A percentile compares a stretch with the other conserved stretches of the same genome.
These are phyloP conservation scores for Saguinus imperator DNA, from an alignment of 2,113 vertebrate species.

Conservation along the genomic window DNA sequence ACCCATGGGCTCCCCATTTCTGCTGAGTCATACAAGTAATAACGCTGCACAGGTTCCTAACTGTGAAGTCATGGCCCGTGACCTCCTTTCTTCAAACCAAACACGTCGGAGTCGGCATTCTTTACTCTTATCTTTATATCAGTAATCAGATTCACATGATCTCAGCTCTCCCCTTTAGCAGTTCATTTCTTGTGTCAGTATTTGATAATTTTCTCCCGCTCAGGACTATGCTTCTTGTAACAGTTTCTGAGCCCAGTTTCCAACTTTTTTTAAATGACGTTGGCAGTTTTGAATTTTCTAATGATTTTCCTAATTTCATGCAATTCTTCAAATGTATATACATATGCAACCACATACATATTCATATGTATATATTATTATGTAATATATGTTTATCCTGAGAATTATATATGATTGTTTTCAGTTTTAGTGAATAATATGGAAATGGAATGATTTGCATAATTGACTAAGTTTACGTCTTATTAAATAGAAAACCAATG, in stretches of 20 bases:
- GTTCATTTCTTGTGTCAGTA: not conserved
- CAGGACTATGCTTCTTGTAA: not conserved
- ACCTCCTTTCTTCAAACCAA: not conserved
- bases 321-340: not conserved
- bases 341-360: not conserved
- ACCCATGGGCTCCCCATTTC: accelerated
- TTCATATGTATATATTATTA: not conserved
- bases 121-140: not conserved
- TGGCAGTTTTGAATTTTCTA: not conserved
- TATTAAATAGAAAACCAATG: not conserved
- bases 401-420: not conserved
- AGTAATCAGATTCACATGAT: not conserved
- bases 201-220: not conserved
- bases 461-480: not conserved
- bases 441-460: not conserved
- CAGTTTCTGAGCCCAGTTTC: not conserved
- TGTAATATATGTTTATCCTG: not conserved
- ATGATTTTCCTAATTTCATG: not conserved
- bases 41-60: not conserved
- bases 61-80: not conserved
- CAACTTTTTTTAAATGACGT: not conserved
- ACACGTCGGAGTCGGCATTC: not conserved
- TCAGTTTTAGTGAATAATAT: not conserved
- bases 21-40: not conserved
- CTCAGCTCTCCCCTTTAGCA: not conserved